Evolutionary conservation across 2,113 vertebrate species (phyloP).

Genomic region (Uria aalge): DNA sequence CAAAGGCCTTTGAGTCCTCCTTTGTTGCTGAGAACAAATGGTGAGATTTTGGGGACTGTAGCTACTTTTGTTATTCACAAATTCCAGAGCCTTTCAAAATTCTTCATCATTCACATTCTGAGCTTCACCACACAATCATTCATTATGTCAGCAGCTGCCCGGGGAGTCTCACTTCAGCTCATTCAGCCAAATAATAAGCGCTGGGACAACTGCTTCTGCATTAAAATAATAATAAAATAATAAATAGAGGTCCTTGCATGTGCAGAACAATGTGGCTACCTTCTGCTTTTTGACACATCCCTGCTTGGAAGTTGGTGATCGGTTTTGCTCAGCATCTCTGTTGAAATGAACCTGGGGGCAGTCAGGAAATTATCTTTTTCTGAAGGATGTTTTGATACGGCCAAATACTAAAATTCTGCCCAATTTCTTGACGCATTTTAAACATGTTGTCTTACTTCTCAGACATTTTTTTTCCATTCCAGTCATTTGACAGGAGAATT

Average conservation of each 20-base stretch:
- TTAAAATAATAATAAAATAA: constrained; percentile 72
- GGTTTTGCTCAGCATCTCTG: neutral
- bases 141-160: constrained; percentile 88
- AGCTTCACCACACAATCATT: constrained; percentile 86
- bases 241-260: constrained; percentile 7
- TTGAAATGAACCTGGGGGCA: neutral
- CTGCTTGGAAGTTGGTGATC: neutral
- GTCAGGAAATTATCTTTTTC: neutral
- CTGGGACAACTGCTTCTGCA: constrained; percentile 71
- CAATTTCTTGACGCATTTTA: neutral
- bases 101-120: constrained; percentile 79
- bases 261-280: neutral
- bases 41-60: constrained; percentile 73
- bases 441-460: neutral
- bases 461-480: neutral
- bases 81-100: constrained; percentile 79
- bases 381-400: neutral
- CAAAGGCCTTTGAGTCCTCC: constrained; percentile 74
- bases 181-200: constrained; percentile 87
- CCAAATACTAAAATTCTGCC: neutral
- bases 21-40: constrained; percentile 78
- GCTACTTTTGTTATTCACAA: constrained; percentile 74
- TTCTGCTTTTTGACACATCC: constrained; percentile 34
- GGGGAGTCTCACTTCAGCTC: constrained; percentile 75
- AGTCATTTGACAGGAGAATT: neutral